Evolutionary conservation across 2,888 invertebrate genomes (phyloP).

Genomic region (Leucania comma): DNA sequence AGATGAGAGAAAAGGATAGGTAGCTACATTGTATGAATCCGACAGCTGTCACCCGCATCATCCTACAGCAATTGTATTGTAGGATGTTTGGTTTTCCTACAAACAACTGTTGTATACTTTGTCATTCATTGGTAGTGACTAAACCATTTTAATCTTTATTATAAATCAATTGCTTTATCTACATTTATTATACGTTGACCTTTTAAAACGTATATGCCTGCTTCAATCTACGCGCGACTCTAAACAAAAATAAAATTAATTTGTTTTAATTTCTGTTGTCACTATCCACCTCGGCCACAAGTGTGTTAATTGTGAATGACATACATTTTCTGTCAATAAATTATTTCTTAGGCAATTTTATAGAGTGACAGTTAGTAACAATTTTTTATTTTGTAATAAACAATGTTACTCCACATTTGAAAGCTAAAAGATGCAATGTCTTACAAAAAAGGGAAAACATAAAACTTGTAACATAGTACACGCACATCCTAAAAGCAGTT

Average conservation of each 20-base stretch:
- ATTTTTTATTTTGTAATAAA: background rate
- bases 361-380: background rate
- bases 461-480: too few species aligned
- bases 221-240: background rate
- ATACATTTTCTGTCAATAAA: slow-evolving; percentile 26
- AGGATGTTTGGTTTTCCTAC: too few species aligned
- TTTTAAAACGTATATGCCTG: slow-evolving; percentile 47
- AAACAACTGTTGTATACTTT: too few species aligned
- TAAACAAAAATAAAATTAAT: slow-evolving; percentile 48
- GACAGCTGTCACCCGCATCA: too few species aligned
- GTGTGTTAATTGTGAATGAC: slow-evolving; percentile 36
- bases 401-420: slow-evolving; percentile 4
- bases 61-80: too few species aligned
- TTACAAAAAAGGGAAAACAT: background rate
- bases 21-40: too few species aligned
- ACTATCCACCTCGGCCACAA: slow-evolving; percentile 20
- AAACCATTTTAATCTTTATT: slow-evolving; percentile 19
- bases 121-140: background rate
- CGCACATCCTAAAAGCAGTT: too few species aligned
- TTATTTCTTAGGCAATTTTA: slow-evolving; percentile 25
- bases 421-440: background rate
- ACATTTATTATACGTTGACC: slow-evolving; percentile 38
- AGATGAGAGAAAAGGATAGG: too few species aligned
- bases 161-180: slow-evolving; percentile 24
- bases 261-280: slow-evolving; percentile 32